A percentile compares a stretch with the other conserved stretches of the same genome.
Evolutionary conservation across 2,113 vertebrate genomes (phyloP).

Genomic region (Nematolebias whitei): DNA sequence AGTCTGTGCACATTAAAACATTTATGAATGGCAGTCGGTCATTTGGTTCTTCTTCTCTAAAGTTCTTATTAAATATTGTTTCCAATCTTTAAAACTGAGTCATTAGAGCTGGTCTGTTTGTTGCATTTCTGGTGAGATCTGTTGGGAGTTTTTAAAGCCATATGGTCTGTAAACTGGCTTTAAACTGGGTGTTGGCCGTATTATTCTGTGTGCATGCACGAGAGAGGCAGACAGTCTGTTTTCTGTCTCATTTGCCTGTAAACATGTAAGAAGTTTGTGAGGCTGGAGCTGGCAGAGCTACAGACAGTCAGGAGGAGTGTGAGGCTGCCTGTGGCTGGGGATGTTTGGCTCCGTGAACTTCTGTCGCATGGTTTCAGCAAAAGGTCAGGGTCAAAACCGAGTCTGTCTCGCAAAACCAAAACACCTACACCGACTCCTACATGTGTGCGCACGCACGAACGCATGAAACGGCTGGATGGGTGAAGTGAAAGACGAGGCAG

Average conservation of each 20-base stretch:
- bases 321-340: constrained; percentile 51
- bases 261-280: constrained; percentile 44
- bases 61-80: not conserved
- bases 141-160: constrained; percentile 8
- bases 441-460: not conserved
- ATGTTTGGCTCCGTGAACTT: constrained; percentile 63
- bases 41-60: too few relatives aligned
- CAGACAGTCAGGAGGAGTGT: constrained; percentile 54
- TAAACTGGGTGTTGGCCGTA: not conserved
- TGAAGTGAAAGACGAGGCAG: constrained; percentile 38
- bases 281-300: constrained; percentile 44
- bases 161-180: not conserved
- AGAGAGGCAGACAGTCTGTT: constrained; percentile 25
- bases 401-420: constrained; percentile 59
- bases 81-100: not conserved
- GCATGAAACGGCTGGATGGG: constrained; percentile 12
- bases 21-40: not conserved
- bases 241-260: constrained; percentile 45
- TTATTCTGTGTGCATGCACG: constrained; percentile 22
- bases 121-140: constrained; percentile 3
- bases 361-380: constrained; percentile 59
- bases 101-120: not conserved
- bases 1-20: not conserved
- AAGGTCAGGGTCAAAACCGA: constrained; percentile 74
- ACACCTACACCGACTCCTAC: constrained; percentile 58